Evolutionary conservation across 2,797 vertebrate species (phyloP).

Genomic region (Lemur catta): DNA sequence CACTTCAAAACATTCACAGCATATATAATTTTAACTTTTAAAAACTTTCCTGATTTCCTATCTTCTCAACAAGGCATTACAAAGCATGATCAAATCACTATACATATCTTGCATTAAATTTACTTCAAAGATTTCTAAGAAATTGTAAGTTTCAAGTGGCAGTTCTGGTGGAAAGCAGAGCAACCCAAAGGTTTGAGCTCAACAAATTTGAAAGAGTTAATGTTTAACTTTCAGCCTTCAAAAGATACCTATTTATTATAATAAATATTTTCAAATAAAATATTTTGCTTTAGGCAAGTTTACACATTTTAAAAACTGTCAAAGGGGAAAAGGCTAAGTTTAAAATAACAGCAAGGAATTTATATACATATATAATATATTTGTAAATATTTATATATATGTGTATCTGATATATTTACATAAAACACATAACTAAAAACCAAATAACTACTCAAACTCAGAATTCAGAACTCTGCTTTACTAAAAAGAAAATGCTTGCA

Average conservation of each 20-base stretch:
- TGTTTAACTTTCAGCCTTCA: constrained; percentile 45
- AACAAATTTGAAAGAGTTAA: constrained; percentile 34
- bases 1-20: neutral
- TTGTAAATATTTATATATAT: neutral
- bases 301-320: constrained; percentile 22
- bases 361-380: neutral
- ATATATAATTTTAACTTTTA: constrained; percentile 40
- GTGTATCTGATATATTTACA: neutral
- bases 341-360: constrained; percentile 48
- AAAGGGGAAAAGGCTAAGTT: constrained; percentile 1
- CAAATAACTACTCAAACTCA: constrained; percentile 39
- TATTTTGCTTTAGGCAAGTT: constrained; percentile 38
- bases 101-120: neutral
- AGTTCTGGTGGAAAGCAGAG: constrained; percentile 8
- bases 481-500: constrained; percentile 11
- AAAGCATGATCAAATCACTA: constrained; percentile 35
- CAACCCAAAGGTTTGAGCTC: neutral
- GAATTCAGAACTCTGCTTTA: constrained; percentile 34
- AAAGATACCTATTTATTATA: constrained; percentile 44
- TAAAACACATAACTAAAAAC: constrained; percentile 29
- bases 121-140: constrained; percentile 38
- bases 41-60: neutral
- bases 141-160: constrained; percentile 26
- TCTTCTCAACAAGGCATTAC: constrained; percentile 38
- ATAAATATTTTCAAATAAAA: constrained; percentile 51